phyloP scores from a whole-genome alignment of 2,113 vertebrate species.

The Odobenus rosmarus region DNA sequence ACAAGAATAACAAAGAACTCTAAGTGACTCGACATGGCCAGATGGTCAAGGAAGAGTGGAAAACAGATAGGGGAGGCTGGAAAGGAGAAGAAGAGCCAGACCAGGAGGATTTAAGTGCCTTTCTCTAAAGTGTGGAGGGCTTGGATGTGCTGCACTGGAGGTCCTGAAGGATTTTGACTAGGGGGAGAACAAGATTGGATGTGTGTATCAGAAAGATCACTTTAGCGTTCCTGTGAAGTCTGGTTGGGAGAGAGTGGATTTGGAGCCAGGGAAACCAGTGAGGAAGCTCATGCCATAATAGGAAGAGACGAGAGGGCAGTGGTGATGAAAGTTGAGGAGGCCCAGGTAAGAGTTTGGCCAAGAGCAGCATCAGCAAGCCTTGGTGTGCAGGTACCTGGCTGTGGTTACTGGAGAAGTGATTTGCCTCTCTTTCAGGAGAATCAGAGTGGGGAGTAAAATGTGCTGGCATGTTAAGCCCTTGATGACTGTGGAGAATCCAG shows the following conservation, averaged over 20 bases:
- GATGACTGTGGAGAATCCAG: not conserved
- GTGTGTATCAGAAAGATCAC: not conserved
- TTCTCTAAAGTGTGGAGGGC: not conserved
- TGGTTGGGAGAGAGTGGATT: not conserved
- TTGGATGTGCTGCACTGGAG: not conserved
- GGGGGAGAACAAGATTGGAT: not conserved
- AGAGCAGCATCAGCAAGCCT: not conserved
- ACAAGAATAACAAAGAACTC: not conserved
- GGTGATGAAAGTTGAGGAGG: not conserved
- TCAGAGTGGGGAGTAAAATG: no score
- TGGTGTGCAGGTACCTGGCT: not conserved
- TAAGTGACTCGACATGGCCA: not conserved
- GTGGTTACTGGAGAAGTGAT: not conserved
- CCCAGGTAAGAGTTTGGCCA: not conserved
- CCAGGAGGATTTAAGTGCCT: not conserved
- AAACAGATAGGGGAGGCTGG: not conserved
- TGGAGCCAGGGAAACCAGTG: not conserved
- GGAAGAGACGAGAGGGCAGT: not conserved
- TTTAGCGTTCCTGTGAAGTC: not conserved
- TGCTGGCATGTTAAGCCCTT: not conserved
- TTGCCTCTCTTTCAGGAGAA: not conserved
- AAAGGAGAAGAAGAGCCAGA: not conserved
- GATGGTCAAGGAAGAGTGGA: not conserved
- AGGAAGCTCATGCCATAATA: not conserved
- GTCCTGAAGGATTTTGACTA: not conserved